Percentiles rank a stretch among this genome's conserved stretches.
Conservation (phyloP, 2,797 vertebrate species). For the Karalla daura region DNA sequence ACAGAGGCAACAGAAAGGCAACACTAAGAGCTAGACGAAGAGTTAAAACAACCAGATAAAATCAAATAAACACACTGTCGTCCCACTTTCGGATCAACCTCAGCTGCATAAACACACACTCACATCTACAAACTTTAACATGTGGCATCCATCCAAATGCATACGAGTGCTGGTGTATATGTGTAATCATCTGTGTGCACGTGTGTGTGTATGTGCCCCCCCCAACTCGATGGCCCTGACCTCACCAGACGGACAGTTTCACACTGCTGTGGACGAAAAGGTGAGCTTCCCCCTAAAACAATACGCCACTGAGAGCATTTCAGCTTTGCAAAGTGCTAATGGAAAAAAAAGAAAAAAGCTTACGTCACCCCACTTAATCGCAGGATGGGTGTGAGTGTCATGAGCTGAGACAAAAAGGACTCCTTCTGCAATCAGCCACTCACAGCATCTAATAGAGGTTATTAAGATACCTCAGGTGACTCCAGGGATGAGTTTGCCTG, state of each 20-base stretch:
- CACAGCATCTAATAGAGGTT: constrained; percentile 34
- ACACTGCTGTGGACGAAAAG: constrained; percentile 53
- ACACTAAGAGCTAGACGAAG: constrained; percentile 70
- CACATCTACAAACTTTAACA: constrained; percentile 62
- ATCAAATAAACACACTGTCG: constrained; percentile 81
- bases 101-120: constrained; percentile 79
- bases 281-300: constrained; percentile 56
- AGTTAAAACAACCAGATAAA: constrained; percentile 82
- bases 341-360: constrained; percentile 40
- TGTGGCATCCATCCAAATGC: constrained; percentile 62
- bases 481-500: constrained; percentile 40
- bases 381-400: constrained; percentile 42
- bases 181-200: constrained; percentile 26
- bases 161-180: constrained; percentile 59
- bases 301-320: constrained; percentile 55
- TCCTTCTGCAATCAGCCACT: constrained; percentile 30
- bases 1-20: constrained; percentile 68
- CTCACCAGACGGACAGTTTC: constrained; percentile 56
- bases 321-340: constrained; percentile 12
- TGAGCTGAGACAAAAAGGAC: constrained; percentile 40
- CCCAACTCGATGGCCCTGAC: constrained; percentile 50
- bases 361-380: constrained; percentile 45
- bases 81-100: constrained; percentile 67
- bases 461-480: constrained; percentile 44
- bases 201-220: constrained; percentile 2